These are phyloP conservation scores for Brachionus rubens DNA, from an alignment of 1,140 invertebrate genomes.

Conservation along the genomic window DNA sequence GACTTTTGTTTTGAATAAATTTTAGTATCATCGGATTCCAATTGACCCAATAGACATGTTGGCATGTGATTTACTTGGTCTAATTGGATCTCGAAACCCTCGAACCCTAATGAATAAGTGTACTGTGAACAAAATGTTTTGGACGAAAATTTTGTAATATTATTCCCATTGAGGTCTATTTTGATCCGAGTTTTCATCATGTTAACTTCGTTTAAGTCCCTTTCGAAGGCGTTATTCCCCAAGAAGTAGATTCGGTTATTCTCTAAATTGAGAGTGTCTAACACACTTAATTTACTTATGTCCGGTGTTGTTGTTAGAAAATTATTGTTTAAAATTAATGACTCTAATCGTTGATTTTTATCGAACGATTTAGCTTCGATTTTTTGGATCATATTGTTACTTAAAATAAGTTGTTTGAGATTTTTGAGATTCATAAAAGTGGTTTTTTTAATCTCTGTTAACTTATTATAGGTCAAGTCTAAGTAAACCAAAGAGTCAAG, in stretches of 20 bases:
- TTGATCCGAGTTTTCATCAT: not conserved
- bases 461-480: not conserved
- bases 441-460: not conserved
- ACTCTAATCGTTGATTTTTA: not conserved
- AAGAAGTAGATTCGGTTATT: not conserved
- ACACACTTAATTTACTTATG: not conserved
- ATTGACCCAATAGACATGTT: not conserved
- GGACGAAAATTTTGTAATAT: not conserved
- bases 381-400: not conserved
- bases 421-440: not conserved
- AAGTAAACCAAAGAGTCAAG: not conserved
- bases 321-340: not conserved
- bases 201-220: not conserved
- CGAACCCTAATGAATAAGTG: not conserved
- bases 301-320: not conserved
- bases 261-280: not conserved
- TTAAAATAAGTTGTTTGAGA: not conserved
- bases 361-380: not conserved
- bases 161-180: not conserved
- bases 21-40: not conserved
- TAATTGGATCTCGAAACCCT: not conserved
- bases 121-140: slow-evolving; percentile 22
- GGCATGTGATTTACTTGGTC: not conserved
- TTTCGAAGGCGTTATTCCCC: slow-evolving; percentile 17
- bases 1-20: not conserved